These are phyloP conservation scores for Lepus timidus DNA, from an alignment of 2,113 vertebrate genomes.

Conservation along the genomic window DNA sequence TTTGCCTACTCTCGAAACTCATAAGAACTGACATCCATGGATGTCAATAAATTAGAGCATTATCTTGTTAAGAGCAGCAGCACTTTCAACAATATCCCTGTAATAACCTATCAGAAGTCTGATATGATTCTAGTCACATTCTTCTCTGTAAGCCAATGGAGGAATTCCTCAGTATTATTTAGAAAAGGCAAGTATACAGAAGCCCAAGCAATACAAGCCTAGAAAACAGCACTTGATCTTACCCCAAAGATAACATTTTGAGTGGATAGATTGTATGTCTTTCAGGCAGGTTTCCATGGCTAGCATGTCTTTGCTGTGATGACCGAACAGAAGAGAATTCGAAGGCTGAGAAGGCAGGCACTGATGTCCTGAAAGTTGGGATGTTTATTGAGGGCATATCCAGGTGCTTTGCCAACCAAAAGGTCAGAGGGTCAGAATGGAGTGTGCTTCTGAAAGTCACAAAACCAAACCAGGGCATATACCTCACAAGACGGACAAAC, in stretches of 20 bases:
- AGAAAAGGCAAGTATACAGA: not conserved
- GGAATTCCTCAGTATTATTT: not conserved
- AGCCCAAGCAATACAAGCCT: not conserved
- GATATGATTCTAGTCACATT: not conserved
- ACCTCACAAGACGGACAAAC: not conserved
- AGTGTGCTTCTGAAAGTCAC: not conserved
- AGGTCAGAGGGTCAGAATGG: not conserved
- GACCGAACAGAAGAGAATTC: not conserved
- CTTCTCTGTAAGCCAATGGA: not conserved
- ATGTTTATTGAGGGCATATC: not conserved
- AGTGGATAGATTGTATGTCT: not conserved
- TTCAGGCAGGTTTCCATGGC: not conserved
- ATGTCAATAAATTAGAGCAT: not conserved
- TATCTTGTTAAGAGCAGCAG: not conserved
- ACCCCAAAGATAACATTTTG: not conserved
- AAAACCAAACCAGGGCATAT: not conserved
- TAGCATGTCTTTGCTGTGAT: not conserved
- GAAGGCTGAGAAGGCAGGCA: not conserved
- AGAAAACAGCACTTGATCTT: not conserved
- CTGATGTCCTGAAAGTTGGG: not conserved
- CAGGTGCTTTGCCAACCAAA: not conserved
- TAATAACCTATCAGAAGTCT: not conserved
- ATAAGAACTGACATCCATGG: not conserved
- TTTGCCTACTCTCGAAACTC: not conserved
- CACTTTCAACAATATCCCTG: not conserved